A percentile compares a stretch with the other conserved stretches of the same genome.
phyloP scores from a whole-genome alignment of 2,113 vertebrate species.

The Lepus timidus region DNA sequence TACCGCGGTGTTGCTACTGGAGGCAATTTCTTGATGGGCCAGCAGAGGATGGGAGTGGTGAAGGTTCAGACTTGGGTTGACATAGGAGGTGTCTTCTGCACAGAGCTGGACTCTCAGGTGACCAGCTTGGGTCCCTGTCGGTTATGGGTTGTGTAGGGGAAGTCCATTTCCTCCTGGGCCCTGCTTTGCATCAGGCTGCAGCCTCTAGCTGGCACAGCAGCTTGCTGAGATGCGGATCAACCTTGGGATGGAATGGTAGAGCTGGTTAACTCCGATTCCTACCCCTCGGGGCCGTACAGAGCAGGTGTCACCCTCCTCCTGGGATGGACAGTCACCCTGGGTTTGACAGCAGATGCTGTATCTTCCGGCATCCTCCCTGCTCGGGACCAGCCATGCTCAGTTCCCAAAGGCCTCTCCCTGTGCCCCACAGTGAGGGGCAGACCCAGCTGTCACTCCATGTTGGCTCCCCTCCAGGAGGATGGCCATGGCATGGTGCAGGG shows the following conservation, averaged over 20 bases:
- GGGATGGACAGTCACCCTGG: background rate
- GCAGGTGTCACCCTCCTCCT: background rate
- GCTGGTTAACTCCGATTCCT: accelerated
- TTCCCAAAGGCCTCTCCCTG: background rate
- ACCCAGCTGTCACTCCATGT: accelerated
- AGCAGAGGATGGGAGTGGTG: no score
- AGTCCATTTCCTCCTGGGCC: background rate
- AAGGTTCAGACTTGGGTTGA: background rate
- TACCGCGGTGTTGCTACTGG: background rate
- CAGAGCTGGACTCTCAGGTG: background rate
- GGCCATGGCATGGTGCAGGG: no score
- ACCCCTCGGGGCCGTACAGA: accelerated
- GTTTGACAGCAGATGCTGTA: accelerated
- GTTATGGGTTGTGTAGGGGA: background rate
- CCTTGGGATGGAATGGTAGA: background rate
- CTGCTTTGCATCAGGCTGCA: background rate
- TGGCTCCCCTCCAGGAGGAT: background rate
- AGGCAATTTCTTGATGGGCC: background rate
- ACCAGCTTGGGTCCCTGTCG: background rate
- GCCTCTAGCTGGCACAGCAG: accelerated
- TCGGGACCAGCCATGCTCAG: background rate
- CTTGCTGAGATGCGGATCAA: no score
- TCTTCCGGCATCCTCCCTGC: background rate
- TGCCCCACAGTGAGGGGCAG: background rate
- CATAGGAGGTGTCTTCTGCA: background rate